Base-by-base conservation (phyloP, 2,888 invertebrate genomes). In the Drosophila paramelanica region DNA sequence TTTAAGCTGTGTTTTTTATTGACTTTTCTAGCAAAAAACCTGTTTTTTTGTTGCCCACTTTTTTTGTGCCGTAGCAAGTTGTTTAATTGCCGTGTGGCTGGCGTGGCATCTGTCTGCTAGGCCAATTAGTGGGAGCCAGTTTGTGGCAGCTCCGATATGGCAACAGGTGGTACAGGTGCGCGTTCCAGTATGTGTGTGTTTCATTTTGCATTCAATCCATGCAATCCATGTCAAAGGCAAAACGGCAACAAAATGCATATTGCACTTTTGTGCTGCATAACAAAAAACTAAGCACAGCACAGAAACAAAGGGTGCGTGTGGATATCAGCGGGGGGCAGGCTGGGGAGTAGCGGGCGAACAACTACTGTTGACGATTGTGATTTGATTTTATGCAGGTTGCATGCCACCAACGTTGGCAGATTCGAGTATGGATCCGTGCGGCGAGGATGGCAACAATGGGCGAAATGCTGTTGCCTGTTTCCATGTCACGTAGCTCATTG, bases 121-220 rank as follows among this genome's bases (percentile, higher is more conserved):
- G 67, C 60, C 88, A 82, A 82, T 82, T 82, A 82, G 76, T 71
- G 72, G 79, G 61, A 55, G 42, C 43, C 58, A 49, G 45, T 60
- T 61, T 58, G 57, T 39, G 72, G 74, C 33, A 36, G 27, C 49
- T 38, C n/a, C 20, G 5, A 41, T 20, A 41, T 25, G 25, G 66
- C 85, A 84, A 88, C 82, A 82, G 86, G 82, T 82, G 79, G 38
- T 39, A 39, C 41, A 49, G 46, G 57, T 57, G 50, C 58, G 70
- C 42, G 53, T 49, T 58, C 43, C 10, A 14, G 51, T 52, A 39
- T 45, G 50, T 43, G 36, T 20, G 13, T 46, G 47, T 39, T 68
- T 85, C 86, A 88, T 83, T 88, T 64, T 77, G 74, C 61, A 83
- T 88, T 74, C 83, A 86, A 57, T 74, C 62, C 86, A 82, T 68